A percentile compares a stretch with the other conserved stretches of the same genome.
Conservation (phyloP, 2,888 invertebrate species). For the Eilema depressum region DNA sequence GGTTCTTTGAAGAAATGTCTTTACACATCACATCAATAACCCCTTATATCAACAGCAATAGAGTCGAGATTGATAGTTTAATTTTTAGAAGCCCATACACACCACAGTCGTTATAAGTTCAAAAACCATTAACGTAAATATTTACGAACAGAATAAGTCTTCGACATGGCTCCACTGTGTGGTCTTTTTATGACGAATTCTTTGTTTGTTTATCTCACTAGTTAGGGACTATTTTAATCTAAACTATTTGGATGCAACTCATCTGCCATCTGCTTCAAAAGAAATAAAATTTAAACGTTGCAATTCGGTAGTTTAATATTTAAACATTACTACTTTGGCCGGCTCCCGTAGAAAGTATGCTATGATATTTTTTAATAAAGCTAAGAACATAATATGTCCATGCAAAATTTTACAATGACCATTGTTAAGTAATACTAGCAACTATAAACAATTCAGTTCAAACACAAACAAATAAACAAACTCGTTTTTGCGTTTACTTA, state of each 20-base stretch:
- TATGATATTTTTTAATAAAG: too few relatives aligned
- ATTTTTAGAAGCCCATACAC: slow-evolving; percentile 16
- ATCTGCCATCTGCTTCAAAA: not conserved
- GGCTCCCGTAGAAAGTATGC: too few relatives aligned
- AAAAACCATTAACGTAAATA: slow-evolving; percentile 62
- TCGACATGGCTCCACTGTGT: slow-evolving; percentile 41
- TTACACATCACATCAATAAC: not conserved
- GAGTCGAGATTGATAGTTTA: not conserved
- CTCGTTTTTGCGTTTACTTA: too few relatives aligned
- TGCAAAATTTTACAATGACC: too few relatives aligned
- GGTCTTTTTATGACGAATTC: slow-evolving; percentile 55
- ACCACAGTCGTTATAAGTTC: slow-evolving; percentile 48
- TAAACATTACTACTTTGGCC: not conserved
- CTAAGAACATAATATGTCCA: too few relatives aligned
- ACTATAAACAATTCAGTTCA: too few relatives aligned
- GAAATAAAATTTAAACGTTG: not conserved
- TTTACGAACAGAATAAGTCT: slow-evolving; percentile 50
- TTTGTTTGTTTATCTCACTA: slow-evolving; percentile 43
- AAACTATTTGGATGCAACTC: slow-evolving; percentile 18
- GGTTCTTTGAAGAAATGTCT: not conserved
- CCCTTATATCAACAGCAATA: not conserved
- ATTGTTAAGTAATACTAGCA: too few relatives aligned
- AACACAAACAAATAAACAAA: too few relatives aligned
- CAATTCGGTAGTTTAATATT: not conserved
- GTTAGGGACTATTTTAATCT: slow-evolving; percentile 29